Evolutionary conservation across 1,140 invertebrate genomes (phyloP).

Genomic region (Protaetia brevitarsis): DNA sequence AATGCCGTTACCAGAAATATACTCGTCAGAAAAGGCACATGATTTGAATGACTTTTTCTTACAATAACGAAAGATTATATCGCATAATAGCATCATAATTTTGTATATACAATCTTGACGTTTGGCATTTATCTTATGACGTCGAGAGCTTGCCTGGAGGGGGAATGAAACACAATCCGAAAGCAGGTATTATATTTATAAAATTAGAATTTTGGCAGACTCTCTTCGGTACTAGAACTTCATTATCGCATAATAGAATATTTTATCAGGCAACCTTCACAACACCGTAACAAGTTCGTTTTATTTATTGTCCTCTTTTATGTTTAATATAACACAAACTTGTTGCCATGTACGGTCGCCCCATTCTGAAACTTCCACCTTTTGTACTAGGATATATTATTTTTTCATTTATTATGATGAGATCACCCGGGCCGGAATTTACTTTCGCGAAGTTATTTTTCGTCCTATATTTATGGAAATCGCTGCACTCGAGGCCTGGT

Average conservation of each 20-base stretch:
- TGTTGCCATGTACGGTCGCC: background rate
- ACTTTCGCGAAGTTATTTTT: background rate
- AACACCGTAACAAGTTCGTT: background rate
- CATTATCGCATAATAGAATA: background rate
- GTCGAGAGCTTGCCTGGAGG: no score
- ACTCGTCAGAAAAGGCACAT: no score
- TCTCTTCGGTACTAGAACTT: background rate
- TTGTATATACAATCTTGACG: no score
- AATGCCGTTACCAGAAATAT: no score
- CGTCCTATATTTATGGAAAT: background rate
- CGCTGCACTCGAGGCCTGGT: background rate
- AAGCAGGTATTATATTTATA: no score
- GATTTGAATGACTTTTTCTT: no score
- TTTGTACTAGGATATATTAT: background rate
- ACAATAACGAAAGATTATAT: no score
- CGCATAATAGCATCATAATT: no score
- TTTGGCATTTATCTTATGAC: no score
- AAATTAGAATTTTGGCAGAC: no score
- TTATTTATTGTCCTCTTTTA: background rate
- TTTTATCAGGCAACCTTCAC: background rate
- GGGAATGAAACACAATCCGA: no score
- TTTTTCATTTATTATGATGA: slow-evolving; percentile 6
- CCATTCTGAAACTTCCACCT: background rate
- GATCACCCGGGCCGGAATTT: background rate
- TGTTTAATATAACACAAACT: background rate